Conservation (phyloP, 2,888 invertebrate genomes). For the Campopleginae sp. region DNA sequence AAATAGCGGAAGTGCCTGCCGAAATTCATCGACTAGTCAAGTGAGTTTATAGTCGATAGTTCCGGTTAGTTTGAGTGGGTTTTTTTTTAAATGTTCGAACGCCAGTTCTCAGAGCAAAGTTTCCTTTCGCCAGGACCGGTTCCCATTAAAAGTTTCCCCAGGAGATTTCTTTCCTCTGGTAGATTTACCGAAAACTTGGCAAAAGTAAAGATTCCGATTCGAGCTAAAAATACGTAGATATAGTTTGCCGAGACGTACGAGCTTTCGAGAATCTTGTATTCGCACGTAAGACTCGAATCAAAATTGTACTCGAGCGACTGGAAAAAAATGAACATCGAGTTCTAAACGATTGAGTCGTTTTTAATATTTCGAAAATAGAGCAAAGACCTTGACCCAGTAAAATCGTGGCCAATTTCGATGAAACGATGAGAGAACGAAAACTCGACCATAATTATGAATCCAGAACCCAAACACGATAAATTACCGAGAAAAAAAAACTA, state of each 20-base stretch:
- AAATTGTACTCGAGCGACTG: not conserved
- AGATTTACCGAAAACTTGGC: slow-evolving; percentile 41
- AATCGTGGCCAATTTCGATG: not conserved
- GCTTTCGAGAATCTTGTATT: slow-evolving; percentile 47
- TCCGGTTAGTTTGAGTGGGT: slow-evolving; percentile 16
- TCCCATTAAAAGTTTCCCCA: slow-evolving; percentile 63
- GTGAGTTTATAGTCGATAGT: slow-evolving; percentile 84
- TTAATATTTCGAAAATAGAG: not conserved
- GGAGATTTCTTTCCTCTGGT: slow-evolving; percentile 38
- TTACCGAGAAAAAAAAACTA: slow-evolving; percentile 19
- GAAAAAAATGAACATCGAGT: not conserved
- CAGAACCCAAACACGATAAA: slow-evolving; percentile 5
- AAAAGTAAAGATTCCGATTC: slow-evolving; percentile 39
- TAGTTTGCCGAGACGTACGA: slow-evolving; percentile 21
- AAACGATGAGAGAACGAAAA: not conserved
- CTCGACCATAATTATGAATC: slow-evolving; percentile 8
- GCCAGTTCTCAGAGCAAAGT: not conserved
- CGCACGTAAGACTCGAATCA: slow-evolving; percentile 23
- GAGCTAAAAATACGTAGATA: slow-evolving; percentile 21
- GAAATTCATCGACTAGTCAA: slow-evolving; percentile 87
- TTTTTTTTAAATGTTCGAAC: slow-evolving; percentile 22
- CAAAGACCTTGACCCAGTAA: not conserved
- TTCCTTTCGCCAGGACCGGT: slow-evolving; percentile 37
- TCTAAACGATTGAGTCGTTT: not conserved
- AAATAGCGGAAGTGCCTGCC: slow-evolving; percentile 87